Conservation (phyloP, 1,140 invertebrate species). For the Sweltsa coloradensis region DNA sequence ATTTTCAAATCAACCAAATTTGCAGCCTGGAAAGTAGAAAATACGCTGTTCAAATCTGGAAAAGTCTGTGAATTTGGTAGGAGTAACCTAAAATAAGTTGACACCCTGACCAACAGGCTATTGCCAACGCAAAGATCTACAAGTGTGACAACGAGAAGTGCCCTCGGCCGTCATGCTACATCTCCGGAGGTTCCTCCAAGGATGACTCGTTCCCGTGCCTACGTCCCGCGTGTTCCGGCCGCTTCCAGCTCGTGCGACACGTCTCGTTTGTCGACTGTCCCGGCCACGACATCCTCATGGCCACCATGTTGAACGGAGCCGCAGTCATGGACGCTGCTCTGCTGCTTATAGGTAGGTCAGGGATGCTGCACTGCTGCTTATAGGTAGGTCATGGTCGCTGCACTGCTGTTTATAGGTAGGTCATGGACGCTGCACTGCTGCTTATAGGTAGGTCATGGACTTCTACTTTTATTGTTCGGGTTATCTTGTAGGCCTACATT, state of each 20-base stretch:
- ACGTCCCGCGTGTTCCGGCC: slow-evolving; percentile 72
- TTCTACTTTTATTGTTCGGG: slow-evolving; percentile 8
- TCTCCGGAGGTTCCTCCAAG: slow-evolving; percentile 90
- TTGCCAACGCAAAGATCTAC: slow-evolving; percentile 94
- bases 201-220: slow-evolving; percentile 93
- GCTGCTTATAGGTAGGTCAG: slow-evolving; percentile 68
- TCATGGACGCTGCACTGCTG: slow-evolving; percentile 79
- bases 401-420: slow-evolving; percentile 83
- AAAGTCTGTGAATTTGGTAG: too few species aligned
- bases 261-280: slow-evolving; percentile 99
- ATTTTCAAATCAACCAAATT: too few species aligned
- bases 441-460: slow-evolving; percentile 66
- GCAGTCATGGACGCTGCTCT: slow-evolving; percentile 99
- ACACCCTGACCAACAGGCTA: too few species aligned
- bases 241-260: slow-evolving; percentile 78
- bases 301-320: slow-evolving; percentile 99
- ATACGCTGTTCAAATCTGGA: too few species aligned
- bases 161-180: slow-evolving; percentile 86
- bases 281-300: slow-evolving; percentile 99
- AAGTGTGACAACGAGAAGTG: slow-evolving; percentile 95
- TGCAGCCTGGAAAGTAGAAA: too few species aligned
- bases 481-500: background rate
- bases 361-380: slow-evolving; percentile 93
- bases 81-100: too few species aligned
- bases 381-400: slow-evolving; percentile 77